These are phyloP conservation scores for Chitala chitala DNA, from an alignment of 2,113 vertebrate genomes.

Conservation along the genomic window DNA sequence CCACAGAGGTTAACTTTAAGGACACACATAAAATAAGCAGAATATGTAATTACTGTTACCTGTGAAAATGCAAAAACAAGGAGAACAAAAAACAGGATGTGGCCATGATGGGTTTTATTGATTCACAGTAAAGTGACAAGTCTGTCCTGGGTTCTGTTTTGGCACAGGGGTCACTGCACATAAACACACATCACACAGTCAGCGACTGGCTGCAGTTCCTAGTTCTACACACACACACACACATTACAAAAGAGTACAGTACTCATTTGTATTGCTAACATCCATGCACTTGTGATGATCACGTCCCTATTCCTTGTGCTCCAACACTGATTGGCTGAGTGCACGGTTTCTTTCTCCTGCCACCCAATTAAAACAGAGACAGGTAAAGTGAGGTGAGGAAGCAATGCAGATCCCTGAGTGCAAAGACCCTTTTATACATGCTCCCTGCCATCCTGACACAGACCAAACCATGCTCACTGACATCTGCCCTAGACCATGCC, in stretches of 20 bases:
- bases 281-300: background rate
- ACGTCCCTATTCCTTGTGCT: background rate
- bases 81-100: slow-evolving; percentile 36
- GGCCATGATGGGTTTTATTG: slow-evolving; percentile 56
- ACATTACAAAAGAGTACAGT: background rate
- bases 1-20: background rate
- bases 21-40: too few species aligned
- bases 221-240: background rate
- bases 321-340: background rate
- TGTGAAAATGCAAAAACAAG: slow-evolving; percentile 24
- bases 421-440: slow-evolving; percentile 36
- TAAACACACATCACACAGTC: too few species aligned
- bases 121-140: slow-evolving; percentile 68
- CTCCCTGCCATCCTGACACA: too few species aligned
- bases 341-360: background rate
- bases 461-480: too few species aligned
- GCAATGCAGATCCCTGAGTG: slow-evolving; percentile 52
- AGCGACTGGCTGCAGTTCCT: background rate
- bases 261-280: background rate
- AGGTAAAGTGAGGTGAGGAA: background rate
- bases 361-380: background rate
- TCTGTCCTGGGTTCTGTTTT: slow-evolving; percentile 38
- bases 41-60: background rate
- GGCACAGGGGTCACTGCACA: slow-evolving; percentile 34
- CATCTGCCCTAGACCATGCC: too few species aligned